Conservation (phyloP, 2,888 invertebrate genomes). For the Drosophila heteroneura region DNA sequence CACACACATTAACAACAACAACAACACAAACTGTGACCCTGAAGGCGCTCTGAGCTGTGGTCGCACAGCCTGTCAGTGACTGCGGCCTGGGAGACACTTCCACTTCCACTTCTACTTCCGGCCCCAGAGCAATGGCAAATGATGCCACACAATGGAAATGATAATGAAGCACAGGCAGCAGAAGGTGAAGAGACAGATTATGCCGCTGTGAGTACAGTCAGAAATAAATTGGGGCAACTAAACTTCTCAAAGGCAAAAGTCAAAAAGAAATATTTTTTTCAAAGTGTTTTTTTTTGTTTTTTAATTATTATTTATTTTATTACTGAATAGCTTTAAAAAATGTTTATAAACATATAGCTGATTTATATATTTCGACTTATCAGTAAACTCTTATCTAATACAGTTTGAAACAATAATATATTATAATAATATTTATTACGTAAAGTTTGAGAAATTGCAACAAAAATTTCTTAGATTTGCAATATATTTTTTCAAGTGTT, state of each 20-base stretch:
- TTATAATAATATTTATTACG: too few relatives aligned
- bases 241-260: background rate
- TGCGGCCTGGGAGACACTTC: slow-evolving; percentile 12
- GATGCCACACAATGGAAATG: slow-evolving; percentile 1
- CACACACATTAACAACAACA: background rate
- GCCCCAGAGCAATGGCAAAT: slow-evolving; percentile 4
- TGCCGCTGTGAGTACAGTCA: too few relatives aligned
- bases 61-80: slow-evolving; percentile 1
- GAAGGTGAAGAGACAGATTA: background rate
- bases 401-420: too few relatives aligned
- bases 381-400: too few relatives aligned
- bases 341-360: background rate
- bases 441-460: too few relatives aligned
- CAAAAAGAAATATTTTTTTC: background rate
- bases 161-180: background rate
- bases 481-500: background rate
- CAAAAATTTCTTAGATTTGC: background rate
- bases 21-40: slow-evolving; percentile 34
- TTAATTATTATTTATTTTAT: background rate
- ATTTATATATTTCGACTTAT: background rate
- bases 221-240: background rate
- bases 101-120: slow-evolving; percentile 22
- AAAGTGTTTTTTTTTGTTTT: background rate
- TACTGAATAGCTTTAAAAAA: background rate
- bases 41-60: slow-evolving; percentile 29